A percentile compares a stretch with the other conserved stretches of the same genome.
phyloP scores from a whole-genome alignment of 2,797 vertebrate species.

The Leuciscus waleckii region DNA sequence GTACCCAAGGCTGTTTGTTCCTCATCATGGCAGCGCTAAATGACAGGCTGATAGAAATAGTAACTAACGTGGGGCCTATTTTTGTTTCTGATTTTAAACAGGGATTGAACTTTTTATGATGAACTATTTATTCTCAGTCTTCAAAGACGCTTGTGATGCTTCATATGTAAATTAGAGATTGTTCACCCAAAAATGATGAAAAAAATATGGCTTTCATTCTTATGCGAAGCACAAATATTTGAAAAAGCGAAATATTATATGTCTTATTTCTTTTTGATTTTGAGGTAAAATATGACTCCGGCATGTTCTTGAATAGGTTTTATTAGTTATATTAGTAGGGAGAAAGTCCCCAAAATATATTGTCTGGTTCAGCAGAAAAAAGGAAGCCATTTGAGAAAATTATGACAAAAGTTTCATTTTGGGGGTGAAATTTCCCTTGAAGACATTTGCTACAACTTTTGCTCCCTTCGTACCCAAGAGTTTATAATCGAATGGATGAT shows the following conservation, averaged over 20 bases:
- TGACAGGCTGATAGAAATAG: conserved; percentile 32
- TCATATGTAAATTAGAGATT: conserved; percentile 2
- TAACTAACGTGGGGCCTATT: background rate
- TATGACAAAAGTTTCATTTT: background rate
- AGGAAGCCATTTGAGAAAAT: background rate
- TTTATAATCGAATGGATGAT: background rate
- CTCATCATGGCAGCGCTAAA: background rate
- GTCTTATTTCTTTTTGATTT: background rate
- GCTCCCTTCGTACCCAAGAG: background rate
- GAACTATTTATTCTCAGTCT: conserved; percentile 10
- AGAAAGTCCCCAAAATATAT: background rate
- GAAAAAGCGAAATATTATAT: background rate
- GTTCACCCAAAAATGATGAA: background rate
- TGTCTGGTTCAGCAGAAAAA: background rate
- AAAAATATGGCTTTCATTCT: background rate
- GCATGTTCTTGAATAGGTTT: background rate
- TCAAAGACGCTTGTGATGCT: background rate
- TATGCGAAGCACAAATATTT: background rate
- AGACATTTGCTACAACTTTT: conserved; percentile 26
- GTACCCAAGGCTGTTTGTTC: conserved; percentile 29
- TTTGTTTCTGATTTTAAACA: conserved; percentile 24
- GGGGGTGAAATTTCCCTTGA: background rate
- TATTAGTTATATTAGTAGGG: background rate
- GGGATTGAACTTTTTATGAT: conserved; percentile 6
- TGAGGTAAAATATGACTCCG: background rate